Evolutionary conservation across 1,140 invertebrate genomes (phyloP).

Genomic region (Dolichoris vasculosae): DNA sequence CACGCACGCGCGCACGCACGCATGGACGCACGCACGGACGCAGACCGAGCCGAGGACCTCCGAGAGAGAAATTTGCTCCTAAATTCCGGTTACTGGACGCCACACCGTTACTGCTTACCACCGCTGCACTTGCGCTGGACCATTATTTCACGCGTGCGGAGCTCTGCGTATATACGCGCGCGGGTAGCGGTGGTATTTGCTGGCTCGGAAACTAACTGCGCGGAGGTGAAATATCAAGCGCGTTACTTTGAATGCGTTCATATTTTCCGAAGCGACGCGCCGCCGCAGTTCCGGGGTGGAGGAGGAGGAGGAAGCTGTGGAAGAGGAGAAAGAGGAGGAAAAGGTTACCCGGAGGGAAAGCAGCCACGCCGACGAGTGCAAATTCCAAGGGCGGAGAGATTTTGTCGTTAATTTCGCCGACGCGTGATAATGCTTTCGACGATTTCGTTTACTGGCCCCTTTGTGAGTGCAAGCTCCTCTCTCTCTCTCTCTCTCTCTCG

Average conservation of each 20-base stretch:
- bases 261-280: slow-evolving; percentile 30
- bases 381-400: neutral
- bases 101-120: too few relatives aligned
- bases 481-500: too few relatives aligned
- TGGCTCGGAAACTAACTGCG: slow-evolving; percentile 18
- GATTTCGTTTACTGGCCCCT: slow-evolving; percentile 16
- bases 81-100: slow-evolving; percentile 40
- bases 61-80: slow-evolving; percentile 31
- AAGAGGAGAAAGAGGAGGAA: neutral
- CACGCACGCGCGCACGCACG: neutral
- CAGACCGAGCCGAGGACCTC: neutral
- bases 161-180: neutral
- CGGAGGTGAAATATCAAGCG: slow-evolving; percentile 41
- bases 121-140: neutral
- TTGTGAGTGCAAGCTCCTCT: neutral
- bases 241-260: slow-evolving; percentile 49
- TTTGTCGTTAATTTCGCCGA: slow-evolving; percentile 20
- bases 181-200: slow-evolving; percentile 5
- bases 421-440: slow-evolving; percentile 22
- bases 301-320: neutral
- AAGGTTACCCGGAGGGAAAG: neutral
- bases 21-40: neutral
- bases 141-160: slow-evolving; percentile 45
- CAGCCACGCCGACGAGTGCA: neutral
- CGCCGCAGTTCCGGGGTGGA: neutral